Evolutionary conservation across 2,113 vertebrate genomes (phyloP), one percentile per base, ranked within the genome.

Genomic region (Ptychochromis oligacanthus): DNA sequence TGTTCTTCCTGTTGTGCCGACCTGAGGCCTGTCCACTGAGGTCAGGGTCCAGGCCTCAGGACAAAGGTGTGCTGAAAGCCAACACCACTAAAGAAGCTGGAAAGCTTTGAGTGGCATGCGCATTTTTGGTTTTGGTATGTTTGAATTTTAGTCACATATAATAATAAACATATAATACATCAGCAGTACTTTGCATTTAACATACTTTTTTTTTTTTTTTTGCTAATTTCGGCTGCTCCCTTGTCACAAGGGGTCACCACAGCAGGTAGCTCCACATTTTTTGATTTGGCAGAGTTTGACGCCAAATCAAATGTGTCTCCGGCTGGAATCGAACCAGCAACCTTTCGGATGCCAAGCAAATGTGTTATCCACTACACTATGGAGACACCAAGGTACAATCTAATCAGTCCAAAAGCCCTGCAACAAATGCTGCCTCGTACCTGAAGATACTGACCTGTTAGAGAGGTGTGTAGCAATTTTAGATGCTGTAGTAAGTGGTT

Each of bases 371-470:
- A n/a, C n/a, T n/a, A n/a, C n/a, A n/a, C n/a, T n/a, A n/a, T n/a
- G n/a, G n/a, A n/a, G n/a, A n/a, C n/a, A n/a, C n/a, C n/a, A n/a
- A n/a, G 61, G 36, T 22, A 14, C 38, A 1, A 2, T 7, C 20
- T 22, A 36, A 64, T 40, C 0, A 40, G 12, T 36, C 4, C 61
- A 22, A 14, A 64, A 64, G 36, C 36, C 3, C 38, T 38, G 6
- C 20, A 40, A 40, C 4, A 0, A 64, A 64, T 64, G 12, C 36
- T 8, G 0, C 38, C 2, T 38, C 38, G n/a, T 43, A 10, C 38
- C 14, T 0, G 14, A 9, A 64, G 12, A 43, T 24, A 43, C 38
- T 17, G 0, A 26, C 4, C 62, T 22, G 24, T 26, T 46, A 67
- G n/a, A 67, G 62, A 20, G 14, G 24, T 46, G 26, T 67, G 14